phyloP scores from a whole-genome alignment of 2,113 vertebrate species.

The Emydocephalus ijimae region DNA sequence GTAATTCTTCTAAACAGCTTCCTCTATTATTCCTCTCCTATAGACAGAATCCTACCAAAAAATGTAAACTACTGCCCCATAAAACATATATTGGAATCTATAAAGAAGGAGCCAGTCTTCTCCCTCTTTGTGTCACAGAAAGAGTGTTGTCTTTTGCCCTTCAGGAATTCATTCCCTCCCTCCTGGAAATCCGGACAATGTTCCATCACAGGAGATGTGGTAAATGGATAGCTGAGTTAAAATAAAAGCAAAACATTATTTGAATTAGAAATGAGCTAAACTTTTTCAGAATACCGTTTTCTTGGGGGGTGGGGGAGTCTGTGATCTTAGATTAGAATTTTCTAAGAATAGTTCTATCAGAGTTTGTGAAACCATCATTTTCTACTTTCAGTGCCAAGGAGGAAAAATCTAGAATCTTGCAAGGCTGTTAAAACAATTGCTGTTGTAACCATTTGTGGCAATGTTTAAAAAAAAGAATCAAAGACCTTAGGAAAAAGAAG shows the following conservation, averaged over 20 bases:
- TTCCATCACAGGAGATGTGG: background rate
- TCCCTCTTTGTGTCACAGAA: background rate
- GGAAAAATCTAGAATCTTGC: background rate
- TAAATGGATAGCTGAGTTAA: background rate
- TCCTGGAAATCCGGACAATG: background rate
- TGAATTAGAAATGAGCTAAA: background rate
- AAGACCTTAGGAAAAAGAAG: background rate
- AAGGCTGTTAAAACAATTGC: background rate
- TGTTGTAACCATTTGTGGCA: background rate
- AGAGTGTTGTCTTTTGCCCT: background rate
- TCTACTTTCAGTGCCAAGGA: background rate
- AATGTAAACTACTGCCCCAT: no score
- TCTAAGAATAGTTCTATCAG: background rate
- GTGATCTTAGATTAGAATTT: background rate
- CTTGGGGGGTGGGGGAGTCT: background rate
- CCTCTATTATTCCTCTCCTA: no score
- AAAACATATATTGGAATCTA: no score
- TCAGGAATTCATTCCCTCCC: background rate
- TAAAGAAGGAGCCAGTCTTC: no score
- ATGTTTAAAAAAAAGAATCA: background rate
- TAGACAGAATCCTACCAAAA: no score
- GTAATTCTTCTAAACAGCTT: no score
- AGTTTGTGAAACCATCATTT: background rate
- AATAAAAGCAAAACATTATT: background rate
- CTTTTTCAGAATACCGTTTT: background rate